Percentiles rank a stretch among this genome's conserved stretches.
These are phyloP conservation scores for Budorcas taxicolor DNA, from an alignment of 2,113 vertebrate species.

Conservation along the genomic window DNA sequence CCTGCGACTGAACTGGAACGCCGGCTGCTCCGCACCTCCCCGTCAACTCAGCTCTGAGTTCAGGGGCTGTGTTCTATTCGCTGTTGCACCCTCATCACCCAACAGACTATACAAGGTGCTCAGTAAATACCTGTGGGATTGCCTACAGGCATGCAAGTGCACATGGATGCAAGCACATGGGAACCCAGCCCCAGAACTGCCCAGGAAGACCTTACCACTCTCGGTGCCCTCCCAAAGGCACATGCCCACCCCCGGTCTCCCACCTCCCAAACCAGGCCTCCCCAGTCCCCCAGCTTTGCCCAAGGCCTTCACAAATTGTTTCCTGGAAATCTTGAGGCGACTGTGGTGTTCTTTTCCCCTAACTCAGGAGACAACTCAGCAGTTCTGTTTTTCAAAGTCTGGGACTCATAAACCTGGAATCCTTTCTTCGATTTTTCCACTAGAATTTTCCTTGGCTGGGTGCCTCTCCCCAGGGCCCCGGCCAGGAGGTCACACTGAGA, in stretches of 20 bases:
- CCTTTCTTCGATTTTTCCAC: slow-evolving; percentile 43
- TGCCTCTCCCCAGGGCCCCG: background rate
- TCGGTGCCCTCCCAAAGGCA: fast-evolving
- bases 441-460: slow-evolving; percentile 23
- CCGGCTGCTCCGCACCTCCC: background rate
- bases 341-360: slow-evolving; percentile 34
- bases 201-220: too few relatives aligned
- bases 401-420: slow-evolving; percentile 65
- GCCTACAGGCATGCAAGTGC: background rate
- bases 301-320: slow-evolving; percentile 41
- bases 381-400: slow-evolving; percentile 70
- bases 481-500: background rate
- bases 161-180: background rate
- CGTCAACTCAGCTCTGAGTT: background rate
- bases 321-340: slow-evolving; percentile 52
- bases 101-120: background rate
- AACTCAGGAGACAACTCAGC: slow-evolving; percentile 62
- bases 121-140: background rate
- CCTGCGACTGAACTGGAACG: background rate
- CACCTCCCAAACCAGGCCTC: background rate
- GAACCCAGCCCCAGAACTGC: background rate
- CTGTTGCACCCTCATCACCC: background rate
- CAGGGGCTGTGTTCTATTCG: background rate
- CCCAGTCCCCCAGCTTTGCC: background rate
- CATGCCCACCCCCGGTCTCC: too few relatives aligned